Evolutionary conservation across 2,113 vertebrate genomes (phyloP).

Genomic region (Theristicus caerulescens): DNA sequence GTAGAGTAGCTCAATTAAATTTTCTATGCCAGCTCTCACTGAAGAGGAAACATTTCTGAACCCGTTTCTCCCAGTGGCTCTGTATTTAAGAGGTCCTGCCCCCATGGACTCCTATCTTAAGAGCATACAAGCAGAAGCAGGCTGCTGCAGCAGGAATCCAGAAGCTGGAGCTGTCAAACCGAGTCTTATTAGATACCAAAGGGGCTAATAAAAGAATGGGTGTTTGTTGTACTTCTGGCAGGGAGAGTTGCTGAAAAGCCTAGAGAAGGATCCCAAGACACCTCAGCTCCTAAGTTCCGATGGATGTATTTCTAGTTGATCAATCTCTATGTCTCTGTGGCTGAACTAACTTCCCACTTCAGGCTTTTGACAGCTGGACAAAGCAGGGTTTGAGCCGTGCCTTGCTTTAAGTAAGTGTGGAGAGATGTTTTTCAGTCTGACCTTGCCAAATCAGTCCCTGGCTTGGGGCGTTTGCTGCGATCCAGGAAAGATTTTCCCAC

Average conservation of each 20-base stretch:
- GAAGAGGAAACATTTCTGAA: not conserved
- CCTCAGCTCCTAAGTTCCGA: not conserved
- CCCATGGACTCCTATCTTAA: not conserved
- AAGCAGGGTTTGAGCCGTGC: slow-evolving; percentile 6
- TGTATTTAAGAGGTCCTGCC: not conserved
- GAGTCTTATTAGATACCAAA: not conserved
- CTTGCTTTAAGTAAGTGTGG: slow-evolving; percentile 28
- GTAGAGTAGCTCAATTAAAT: not conserved
- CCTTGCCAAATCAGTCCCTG: slow-evolving; percentile 31
- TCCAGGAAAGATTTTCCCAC: slow-evolving; percentile 45
- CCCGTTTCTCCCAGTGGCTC: not conserved
- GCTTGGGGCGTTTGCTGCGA: not conserved
- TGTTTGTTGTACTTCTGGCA: slow-evolving; percentile 37
- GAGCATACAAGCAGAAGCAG: not conserved
- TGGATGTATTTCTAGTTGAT: not conserved
- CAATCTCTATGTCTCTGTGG: not conserved
- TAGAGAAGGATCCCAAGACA: not conserved
- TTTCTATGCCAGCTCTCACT: not conserved
- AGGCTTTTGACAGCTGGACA: slow-evolving; percentile 52
- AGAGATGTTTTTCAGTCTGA: slow-evolving; percentile 51
- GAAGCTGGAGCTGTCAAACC: slow-evolving; percentile 2
- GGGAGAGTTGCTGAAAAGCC: slow-evolving; percentile 53
- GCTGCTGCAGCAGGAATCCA: slow-evolving; percentile 29
- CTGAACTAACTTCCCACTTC: slow-evolving; percentile 12
- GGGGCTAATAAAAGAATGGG: slow-evolving; percentile 50